Evolutionary conservation across 2,113 vertebrate species (phyloP).

Genomic region (Burhinus oedicnemus): DNA sequence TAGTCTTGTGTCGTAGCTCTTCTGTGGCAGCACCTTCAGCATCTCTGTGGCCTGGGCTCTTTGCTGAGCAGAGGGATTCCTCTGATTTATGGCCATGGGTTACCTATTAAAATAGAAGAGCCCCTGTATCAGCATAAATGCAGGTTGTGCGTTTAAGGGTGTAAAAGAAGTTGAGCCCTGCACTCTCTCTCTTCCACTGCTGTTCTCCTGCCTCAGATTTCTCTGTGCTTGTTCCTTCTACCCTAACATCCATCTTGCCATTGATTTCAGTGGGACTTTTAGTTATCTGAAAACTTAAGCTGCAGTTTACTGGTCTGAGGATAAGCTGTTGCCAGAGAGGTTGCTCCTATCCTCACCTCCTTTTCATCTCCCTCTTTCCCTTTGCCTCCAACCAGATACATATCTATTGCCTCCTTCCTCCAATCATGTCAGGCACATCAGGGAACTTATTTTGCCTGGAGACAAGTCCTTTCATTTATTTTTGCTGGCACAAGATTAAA

Average conservation of each 20-base stretch:
- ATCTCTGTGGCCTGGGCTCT: not conserved
- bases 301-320: not conserved
- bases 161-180: not conserved
- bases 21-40: not conserved
- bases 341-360: not conserved
- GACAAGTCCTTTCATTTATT: conserved; percentile 23
- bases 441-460: conserved; percentile 14
- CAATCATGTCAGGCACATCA: not conserved
- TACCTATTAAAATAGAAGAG: not conserved
- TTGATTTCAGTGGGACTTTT: not conserved
- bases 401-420: not conserved
- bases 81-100: not conserved
- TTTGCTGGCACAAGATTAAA: conserved; percentile 28
- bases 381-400: not conserved
- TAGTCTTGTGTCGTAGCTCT: not conserved
- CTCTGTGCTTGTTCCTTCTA: not conserved
- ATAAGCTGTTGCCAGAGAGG: not conserved
- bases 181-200: accelerated
- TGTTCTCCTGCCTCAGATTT: not conserved
- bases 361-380: not conserved
- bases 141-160: not conserved
- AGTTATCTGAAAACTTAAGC: not conserved
- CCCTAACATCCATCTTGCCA: not conserved
- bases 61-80: not conserved
- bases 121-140: not conserved